Evolutionary conservation across 2,113 vertebrate species (phyloP).

Genomic region (Pandion haliaetus): DNA sequence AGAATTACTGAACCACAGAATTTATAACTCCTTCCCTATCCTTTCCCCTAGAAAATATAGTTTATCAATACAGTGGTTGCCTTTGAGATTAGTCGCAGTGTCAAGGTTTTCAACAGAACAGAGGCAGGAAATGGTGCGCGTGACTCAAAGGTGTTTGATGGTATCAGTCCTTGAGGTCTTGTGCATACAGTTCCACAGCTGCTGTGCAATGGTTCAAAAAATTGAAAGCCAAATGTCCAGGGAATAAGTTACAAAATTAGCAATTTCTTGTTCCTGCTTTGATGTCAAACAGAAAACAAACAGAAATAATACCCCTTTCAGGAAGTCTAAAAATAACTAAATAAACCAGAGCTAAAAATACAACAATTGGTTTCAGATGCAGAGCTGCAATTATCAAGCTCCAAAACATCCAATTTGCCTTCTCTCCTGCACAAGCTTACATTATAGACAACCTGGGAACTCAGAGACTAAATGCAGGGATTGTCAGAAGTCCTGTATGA

Average conservation of each 20-base stretch:
- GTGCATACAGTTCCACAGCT: neutral
- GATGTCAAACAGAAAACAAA: slow-evolving; percentile 47
- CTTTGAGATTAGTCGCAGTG: neutral
- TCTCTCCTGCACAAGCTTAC: neutral
- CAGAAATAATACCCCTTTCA: slow-evolving; percentile 25
- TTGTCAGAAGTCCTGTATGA: neutral
- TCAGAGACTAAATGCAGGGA: neutral
- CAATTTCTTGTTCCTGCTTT: slow-evolving; percentile 41
- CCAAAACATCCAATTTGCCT: neutral
- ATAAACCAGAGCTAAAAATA: slow-evolving; percentile 34
- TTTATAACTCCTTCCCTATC: neutral
- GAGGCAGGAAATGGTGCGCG: neutral
- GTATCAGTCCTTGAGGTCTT: neutral
- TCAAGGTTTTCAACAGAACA: neutral
- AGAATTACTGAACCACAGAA: neutral
- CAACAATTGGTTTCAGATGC: slow-evolving; percentile 30
- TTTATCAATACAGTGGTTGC: neutral
- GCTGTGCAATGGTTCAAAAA: slow-evolving; percentile 24
- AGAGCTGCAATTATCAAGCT: slow-evolving; percentile 12
- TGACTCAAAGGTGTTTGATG: neutral
- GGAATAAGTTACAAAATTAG: slow-evolving; percentile 26
- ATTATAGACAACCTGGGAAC: neutral
- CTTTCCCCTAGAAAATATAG: neutral
- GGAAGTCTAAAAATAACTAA: slow-evolving; percentile 56
- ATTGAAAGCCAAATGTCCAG: neutral